A percentile compares a stretch with the other conserved stretches of the same genome.
Conservation (phyloP, 2,797 vertebrate genomes). For the Remorina albescens region DNA sequence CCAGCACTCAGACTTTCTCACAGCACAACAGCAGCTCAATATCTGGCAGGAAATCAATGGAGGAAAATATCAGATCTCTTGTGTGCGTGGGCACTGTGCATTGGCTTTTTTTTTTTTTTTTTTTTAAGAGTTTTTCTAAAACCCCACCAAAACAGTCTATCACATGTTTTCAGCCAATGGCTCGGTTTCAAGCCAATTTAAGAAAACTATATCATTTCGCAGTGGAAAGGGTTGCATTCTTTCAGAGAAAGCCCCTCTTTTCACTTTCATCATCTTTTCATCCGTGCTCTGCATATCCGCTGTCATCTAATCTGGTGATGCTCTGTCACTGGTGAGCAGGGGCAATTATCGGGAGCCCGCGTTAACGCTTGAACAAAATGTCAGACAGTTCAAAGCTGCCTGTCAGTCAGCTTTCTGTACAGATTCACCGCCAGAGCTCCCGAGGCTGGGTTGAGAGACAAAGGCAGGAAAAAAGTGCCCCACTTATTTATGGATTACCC, state of each 20-base stretch:
- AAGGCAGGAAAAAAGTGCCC: slow-evolving; percentile 44
- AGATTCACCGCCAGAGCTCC: slow-evolving; percentile 59
- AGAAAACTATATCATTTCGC: slow-evolving; percentile 63
- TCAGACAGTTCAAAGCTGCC: slow-evolving; percentile 76
- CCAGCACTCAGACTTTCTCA: slow-evolving; percentile 44
- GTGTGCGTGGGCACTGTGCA: slow-evolving; percentile 55
- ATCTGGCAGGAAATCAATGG: slow-evolving; percentile 76
- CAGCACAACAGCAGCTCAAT: slow-evolving; percentile 65
- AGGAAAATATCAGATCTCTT: slow-evolving; percentile 76
- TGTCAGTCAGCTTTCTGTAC: slow-evolving; percentile 72
- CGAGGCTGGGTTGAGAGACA: slow-evolving; percentile 61
- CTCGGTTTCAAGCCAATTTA: slow-evolving; percentile 68
- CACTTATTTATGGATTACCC: slow-evolving; percentile 58
- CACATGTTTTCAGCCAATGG: slow-evolving; percentile 51
- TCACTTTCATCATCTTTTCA: slow-evolving; percentile 71
- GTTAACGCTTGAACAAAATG: slow-evolving; percentile 75
- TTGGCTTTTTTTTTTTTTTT: slow-evolving; percentile 22
- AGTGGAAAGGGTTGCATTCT: slow-evolving; percentile 58
- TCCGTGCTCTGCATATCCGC: slow-evolving; percentile 71
- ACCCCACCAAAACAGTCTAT: slow-evolving; percentile 56
- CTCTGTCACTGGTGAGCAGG: slow-evolving; percentile 67
- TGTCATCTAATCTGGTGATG: slow-evolving; percentile 72
- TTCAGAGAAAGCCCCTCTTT: slow-evolving; percentile 48
- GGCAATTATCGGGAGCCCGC: slow-evolving; percentile 77
- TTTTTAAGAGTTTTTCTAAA: slow-evolving; percentile 42